Base-by-base conservation (phyloP, 2,888 invertebrate species). In the Nomada flava region DNA sequence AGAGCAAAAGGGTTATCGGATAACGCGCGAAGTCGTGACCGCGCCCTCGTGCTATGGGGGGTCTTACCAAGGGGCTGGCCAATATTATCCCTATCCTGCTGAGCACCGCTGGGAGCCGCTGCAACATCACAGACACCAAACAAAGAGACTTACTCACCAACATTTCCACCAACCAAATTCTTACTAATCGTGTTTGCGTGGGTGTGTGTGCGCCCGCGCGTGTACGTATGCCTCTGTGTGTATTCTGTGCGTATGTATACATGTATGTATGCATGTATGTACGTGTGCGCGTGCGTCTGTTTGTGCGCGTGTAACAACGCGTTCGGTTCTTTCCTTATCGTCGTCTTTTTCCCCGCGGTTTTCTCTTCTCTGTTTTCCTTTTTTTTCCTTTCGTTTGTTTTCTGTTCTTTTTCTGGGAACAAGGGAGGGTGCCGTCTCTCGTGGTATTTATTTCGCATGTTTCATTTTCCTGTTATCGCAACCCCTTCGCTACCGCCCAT, bases 51-150 rank as follows among this genome's bases (percentile, higher is more conserved):
- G 88, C 88, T 89, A 90, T 91, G 89, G 90, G 92, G 90, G 91
- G 89, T 94, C 98, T 98, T 98, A 98, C 97, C 97, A 98, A 96
- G 95, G 98, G 97, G 96, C 97, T 97, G 96, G 97, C 97, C 97
- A 98, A 97, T 96, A 98, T 97, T 95, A 98, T 97, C 96, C 98
- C 98, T 96, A 98, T 97, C 96, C 98, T 97, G 97, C 97, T 97
- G 96, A 98, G 97, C 95, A 98, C 97, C 96, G 97, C 97, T 95
- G 98, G 98, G 95, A 98, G 97, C 95, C 97, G 97, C 98, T 98
- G 97, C 95, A 97, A 93, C 93, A 93, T 93, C 93, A 93, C 93
- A 93, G 93, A 93, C 92, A 93, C 93, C 93, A 93, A 93, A 93
- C 93, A 93, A 93, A 93, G 92, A 93, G 90, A 92, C 93, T 93